Base-by-base conservation (phyloP, 2,888 invertebrate genomes). In the Epinotia bilunana region DNA sequence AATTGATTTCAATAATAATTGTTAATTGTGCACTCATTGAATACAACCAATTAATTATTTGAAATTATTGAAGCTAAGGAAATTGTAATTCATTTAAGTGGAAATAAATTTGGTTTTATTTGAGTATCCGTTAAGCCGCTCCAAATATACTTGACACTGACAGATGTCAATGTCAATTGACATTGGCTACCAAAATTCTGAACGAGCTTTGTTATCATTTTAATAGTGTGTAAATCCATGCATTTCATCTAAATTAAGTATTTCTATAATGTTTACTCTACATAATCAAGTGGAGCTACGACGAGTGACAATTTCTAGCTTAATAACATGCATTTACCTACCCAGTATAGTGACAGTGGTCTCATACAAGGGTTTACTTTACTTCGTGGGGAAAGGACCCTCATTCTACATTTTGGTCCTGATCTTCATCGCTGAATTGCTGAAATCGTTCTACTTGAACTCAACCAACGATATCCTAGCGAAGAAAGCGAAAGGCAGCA, bases 321-420 rank as follows among this genome's bases (percentile, higher is more conserved):
- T 95, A 49, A 89, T 95, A 78, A 95, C 96, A 57, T 96, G 95
- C 82, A 93, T 96, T 86, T 96, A 96, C 83, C 90, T 96, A 79
- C 94, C 95, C 3, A 92, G 92, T 76, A 93, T 96, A 77, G 84
- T 95, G 53, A 92, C 95, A 72, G 88, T 95, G 55, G 88, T 96
- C 80, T 94, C 95, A 33, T 94, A 94, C 82, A 95, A 93, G 79
- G 95, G 95, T 33, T 91, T 94, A 71, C 88, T 96, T 12, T 96
- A 95, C 81, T 94, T 95, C 57, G 93, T 96, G 39, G 96, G 96
- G 73, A 95, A 95, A 78, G 95, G 89, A 33, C 91, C 93, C 18
- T 93, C 94, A 6, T 91, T 91, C 74, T 93, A 91, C 80, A 87
- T 93, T 77, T 83, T 93, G 74, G 87, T 87, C 3, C 80, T 93